A percentile compares a stretch with the other conserved stretches of the same genome.
Evolutionary conservation across 1,140 invertebrate species (phyloP).

Genomic region (Augochlora pura): DNA sequence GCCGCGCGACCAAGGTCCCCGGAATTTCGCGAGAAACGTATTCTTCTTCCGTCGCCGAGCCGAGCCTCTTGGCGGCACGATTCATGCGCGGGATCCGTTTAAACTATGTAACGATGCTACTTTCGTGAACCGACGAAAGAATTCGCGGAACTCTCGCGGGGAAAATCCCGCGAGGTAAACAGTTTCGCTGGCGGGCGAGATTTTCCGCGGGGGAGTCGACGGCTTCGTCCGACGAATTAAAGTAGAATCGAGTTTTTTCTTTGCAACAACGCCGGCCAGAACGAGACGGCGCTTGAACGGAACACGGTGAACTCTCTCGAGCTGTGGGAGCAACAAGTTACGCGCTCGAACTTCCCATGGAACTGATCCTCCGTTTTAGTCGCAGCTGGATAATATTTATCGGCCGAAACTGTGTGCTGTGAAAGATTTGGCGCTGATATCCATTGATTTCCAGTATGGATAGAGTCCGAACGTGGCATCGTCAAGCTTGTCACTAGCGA

Average conservation of each 20-base stretch:
- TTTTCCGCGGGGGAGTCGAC: background rate
- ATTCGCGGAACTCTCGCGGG: background rate
- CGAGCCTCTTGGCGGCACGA: background rate
- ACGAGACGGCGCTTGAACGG: slow-evolving; percentile 1
- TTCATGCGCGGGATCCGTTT: background rate
- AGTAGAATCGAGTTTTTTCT: background rate
- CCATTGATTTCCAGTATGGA: no score
- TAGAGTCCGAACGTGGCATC: no score
- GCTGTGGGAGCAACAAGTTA: slow-evolving; percentile 57
- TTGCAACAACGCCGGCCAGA: background rate
- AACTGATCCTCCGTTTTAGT: slow-evolving; percentile 31
- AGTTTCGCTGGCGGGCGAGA: background rate
- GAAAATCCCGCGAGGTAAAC: background rate
- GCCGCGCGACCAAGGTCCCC: background rate
- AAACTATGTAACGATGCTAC: background rate
- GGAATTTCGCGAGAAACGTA: slow-evolving; percentile 2
- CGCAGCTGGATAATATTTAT: no score
- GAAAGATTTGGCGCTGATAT: no score
- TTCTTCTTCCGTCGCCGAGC: background rate
- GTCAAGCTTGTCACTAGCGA: no score
- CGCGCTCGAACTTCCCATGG: slow-evolving; percentile 12
- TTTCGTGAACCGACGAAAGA: background rate
- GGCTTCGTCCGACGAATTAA: background rate
- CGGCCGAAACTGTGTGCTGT: no score
- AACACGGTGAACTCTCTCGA: slow-evolving; percentile 38